These are phyloP conservation scores for Actenoides hombroni DNA, from an alignment of 2,113 vertebrate genomes.

Conservation along the genomic window DNA sequence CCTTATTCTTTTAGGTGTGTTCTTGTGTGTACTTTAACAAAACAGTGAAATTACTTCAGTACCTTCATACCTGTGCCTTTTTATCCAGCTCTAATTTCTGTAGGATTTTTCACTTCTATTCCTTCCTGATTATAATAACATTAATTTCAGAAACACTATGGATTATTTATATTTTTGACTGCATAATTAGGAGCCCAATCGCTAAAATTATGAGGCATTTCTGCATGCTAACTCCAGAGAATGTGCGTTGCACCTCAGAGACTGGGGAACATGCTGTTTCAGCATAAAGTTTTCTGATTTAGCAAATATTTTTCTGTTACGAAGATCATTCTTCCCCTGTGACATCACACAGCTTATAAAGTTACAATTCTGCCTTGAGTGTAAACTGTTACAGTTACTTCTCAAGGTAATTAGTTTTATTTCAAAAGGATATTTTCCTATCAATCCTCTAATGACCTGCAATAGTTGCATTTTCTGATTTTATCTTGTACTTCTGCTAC, in stretches of 20 bases:
- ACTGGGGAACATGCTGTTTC: not conserved
- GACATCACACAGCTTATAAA: accelerated
- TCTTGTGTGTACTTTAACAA: not conserved
- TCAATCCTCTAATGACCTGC: not conserved
- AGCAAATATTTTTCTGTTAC: not conserved
- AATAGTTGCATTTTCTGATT: not conserved
- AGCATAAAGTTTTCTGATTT: not conserved
- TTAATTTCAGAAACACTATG: not conserved
- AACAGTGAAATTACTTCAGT: not conserved
- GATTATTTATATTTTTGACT: not conserved
- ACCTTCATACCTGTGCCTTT: not conserved
- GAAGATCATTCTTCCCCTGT: not conserved
- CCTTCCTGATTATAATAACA: not conserved
- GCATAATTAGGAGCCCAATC: not conserved
- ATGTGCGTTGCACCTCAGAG: not conserved
- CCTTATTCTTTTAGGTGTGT: not conserved
- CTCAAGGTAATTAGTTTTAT: not conserved
- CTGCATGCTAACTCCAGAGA: not conserved
- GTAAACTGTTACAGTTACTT: not conserved
- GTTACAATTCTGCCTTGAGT: not conserved
- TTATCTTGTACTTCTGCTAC: not conserved
- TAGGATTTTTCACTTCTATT: not conserved
- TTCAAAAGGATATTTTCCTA: not conserved
- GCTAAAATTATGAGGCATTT: not conserved
- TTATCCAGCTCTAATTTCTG: not conserved